These are phyloP conservation scores for Nephila pilipes DNA, from an alignment of 1,140 invertebrate genomes.

Conservation along the genomic window DNA sequence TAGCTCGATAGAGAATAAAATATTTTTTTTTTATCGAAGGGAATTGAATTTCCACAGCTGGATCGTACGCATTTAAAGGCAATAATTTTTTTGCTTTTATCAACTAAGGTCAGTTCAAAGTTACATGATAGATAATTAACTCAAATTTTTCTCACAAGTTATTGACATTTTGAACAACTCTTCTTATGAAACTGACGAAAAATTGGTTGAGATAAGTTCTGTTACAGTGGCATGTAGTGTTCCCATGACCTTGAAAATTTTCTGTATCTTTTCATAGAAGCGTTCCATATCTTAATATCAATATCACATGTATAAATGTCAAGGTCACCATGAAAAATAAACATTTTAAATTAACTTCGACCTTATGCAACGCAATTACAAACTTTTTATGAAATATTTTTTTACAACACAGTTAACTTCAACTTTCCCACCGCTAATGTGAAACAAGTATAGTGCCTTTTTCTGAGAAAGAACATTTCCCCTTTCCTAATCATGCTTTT, in stretches of 20 bases:
- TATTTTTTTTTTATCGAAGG: neutral
- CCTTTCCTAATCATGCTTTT: neutral
- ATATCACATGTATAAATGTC: neutral
- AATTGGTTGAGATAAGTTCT: constrained; percentile 29
- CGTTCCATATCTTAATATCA: constrained; percentile 8
- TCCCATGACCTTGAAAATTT: constrained; percentile 65
- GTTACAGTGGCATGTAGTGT: neutral
- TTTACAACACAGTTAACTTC: neutral
- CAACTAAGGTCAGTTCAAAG: constrained; percentile 18
- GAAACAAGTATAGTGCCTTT: neutral
- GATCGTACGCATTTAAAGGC: neutral
- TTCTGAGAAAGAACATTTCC: neutral
- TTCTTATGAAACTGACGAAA: constrained; percentile 61
- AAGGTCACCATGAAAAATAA: neutral
- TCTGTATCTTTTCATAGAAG: neutral
- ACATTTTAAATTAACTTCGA: neutral
- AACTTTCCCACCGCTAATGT: neutral
- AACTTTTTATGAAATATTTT: neutral
- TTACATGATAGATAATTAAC: neutral
- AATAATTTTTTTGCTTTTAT: neutral
- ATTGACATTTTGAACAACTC: constrained; percentile 46
- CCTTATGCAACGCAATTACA: neutral
- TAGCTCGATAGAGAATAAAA: neutral
- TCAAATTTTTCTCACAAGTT: constrained; percentile 16
- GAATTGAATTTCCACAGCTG: neutral